These are phyloP conservation scores for Reticulitermes speratus DNA, from an alignment of 1,140 invertebrate genomes.

Conservation along the genomic window DNA sequence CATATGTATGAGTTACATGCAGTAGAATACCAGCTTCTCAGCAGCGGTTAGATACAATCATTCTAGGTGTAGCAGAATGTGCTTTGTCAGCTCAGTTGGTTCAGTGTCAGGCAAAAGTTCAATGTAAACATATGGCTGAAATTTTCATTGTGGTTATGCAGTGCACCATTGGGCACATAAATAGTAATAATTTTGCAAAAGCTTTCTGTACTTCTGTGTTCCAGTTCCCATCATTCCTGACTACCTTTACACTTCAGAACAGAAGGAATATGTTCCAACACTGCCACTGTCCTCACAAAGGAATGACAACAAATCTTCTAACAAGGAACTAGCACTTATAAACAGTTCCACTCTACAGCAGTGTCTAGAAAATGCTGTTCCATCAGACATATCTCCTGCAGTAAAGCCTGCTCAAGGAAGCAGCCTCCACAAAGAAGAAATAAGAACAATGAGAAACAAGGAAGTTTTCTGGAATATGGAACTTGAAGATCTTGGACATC, in stretches of 20 bases:
- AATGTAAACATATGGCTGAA: no score
- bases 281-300: not conserved
- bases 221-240: conserved; percentile 85
- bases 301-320: not conserved
- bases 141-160: no score
- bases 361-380: not conserved
- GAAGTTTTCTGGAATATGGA: not conserved
- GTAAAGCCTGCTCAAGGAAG: not conserved
- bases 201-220: conserved; percentile 41
- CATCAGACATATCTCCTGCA: not conserved
- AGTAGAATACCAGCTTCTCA: no score
- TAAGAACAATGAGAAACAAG: not conserved
- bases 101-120: no score
- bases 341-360: not conserved
- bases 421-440: not conserved
- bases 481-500: not conserved
- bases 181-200: not conserved
- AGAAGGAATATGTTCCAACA: conserved; percentile 28
- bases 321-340: not conserved
- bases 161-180: no score
- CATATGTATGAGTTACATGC: no score
- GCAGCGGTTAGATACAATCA: no score
- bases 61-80: no score
- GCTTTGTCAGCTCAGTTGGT: no score
- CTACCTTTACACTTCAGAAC: conserved; percentile 65